Percentiles rank a stretch among this genome's conserved stretches.
These are phyloP conservation scores for Etia nguti DNA, from an alignment of 2,113 vertebrate species.

Conservation along the genomic window DNA sequence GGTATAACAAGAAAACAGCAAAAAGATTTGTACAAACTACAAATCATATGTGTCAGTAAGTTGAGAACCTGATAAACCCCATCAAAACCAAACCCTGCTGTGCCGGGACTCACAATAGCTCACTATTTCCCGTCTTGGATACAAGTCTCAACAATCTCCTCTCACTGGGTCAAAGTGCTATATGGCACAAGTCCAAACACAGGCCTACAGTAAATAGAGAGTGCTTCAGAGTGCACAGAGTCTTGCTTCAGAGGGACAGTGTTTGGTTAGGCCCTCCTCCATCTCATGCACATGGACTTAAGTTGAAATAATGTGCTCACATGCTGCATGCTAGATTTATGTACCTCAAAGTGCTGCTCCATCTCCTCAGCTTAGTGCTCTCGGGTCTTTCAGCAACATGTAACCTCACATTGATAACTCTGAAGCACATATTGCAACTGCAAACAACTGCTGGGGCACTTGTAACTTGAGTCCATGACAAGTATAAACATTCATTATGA, in stretches of 20 bases:
- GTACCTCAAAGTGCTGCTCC: constrained; percentile 81
- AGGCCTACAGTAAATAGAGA: constrained; percentile 58
- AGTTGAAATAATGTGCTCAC: constrained; percentile 91
- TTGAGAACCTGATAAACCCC: constrained; percentile 55
- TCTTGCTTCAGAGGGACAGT: constrained; percentile 45
- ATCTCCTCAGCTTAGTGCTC: constrained; percentile 59
- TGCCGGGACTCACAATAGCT: constrained; percentile 63
- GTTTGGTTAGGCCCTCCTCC: constrained; percentile 63
- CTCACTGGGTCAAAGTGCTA: constrained; percentile 62
- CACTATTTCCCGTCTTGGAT: constrained; percentile 58
- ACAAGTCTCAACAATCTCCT: constrained; percentile 64
- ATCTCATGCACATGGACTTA: constrained; percentile 80
- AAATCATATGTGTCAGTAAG: constrained; percentile 33
- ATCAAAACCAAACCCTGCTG: constrained; percentile 51
- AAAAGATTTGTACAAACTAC: neutral
- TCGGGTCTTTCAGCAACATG: constrained; percentile 32
- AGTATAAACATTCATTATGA: constrained; percentile 83
- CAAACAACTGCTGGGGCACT: constrained; percentile 81
- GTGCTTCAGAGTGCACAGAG: constrained; percentile 37
- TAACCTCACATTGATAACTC: constrained; percentile 77
- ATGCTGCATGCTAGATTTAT: constrained; percentile 85
- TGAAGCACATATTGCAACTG: constrained; percentile 83
- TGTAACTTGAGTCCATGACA: constrained; percentile 82
- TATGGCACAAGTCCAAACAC: constrained; percentile 69
- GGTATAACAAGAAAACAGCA: neutral